These are phyloP conservation scores for Eupithecia abbreviata DNA, from an alignment of 2,888 invertebrate species.

Conservation along the genomic window DNA sequence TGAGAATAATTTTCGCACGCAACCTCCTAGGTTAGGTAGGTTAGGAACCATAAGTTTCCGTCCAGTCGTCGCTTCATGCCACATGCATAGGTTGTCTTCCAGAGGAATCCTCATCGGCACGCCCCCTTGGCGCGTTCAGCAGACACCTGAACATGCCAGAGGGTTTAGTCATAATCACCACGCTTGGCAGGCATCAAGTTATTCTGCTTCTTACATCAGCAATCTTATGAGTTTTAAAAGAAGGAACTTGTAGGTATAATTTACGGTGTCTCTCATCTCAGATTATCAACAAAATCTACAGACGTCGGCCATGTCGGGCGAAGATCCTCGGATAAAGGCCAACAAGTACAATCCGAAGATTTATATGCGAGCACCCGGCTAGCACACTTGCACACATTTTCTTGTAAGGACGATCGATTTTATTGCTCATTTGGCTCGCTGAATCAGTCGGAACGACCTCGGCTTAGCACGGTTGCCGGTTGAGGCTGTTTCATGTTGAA, in stretches of 20 bases:
- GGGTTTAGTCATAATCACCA: neutral
- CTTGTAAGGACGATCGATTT: slow-evolving; percentile 17
- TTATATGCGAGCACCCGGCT: slow-evolving; percentile 21
- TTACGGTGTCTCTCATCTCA: neutral
- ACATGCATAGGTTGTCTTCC: neutral
- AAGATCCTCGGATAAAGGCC: neutral
- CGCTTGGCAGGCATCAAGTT: neutral
- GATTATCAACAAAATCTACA: neutral
- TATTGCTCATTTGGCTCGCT: slow-evolving; percentile 24
- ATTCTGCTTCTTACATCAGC: neutral
- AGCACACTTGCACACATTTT: slow-evolving; percentile 13
- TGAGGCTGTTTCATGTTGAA: neutral
- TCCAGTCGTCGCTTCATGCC: neutral
- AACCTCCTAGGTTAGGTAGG: neutral
- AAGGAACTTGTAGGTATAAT: neutral
- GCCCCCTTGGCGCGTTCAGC: too few species aligned
- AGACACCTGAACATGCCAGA: neutral
- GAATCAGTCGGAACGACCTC: slow-evolving; percentile 13
- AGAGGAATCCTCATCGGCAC: neutral
- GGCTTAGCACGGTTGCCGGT: slow-evolving; percentile 12
- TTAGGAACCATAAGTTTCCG: neutral
- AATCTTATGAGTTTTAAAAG: neutral
- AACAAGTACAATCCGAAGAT: slow-evolving; percentile 22
- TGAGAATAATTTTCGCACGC: neutral
- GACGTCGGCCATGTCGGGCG: neutral